Evolutionary conservation across 2,888 invertebrate genomes (phyloP), one percentile per base, ranked within the genome.

Genomic region (Mythimna impura): DNA sequence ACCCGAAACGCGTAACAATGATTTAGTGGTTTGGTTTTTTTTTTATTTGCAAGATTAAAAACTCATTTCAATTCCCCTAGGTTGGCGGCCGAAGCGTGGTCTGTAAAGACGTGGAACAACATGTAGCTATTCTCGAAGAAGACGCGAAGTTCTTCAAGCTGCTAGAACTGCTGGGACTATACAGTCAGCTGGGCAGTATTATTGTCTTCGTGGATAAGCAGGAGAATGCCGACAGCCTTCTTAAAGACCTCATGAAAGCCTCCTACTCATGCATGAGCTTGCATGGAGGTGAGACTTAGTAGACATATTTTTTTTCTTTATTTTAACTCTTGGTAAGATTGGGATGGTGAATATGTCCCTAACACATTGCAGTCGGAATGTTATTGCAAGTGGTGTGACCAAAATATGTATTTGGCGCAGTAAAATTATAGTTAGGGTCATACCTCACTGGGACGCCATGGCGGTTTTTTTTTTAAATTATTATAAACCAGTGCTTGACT

Each of bases 121-220:
- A 99, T 91, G 98, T 99, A 0, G 98, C 99, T 1, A 97, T 99
- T 3, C 92, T 99, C 34, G 99, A 99, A 82, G 99, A 99, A 73
- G 99, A 99, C 66, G 98, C 99, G 57, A 99, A 99, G 92, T 99
- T 99, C 96, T 97, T 99, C 88, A 99, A 99, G 93, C 96, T 99
- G 1, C 95, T 99, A 14, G 99, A 99, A 93, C 96, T 99, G n/a
- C 96, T 99, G n/a, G 99, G 99, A 0, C 96, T 98, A 65, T 99
- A 99, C 94, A 99, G 99, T 52, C 98, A 99, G 90, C 97, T 98
- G 89, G 99, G 99, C 62, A 98, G 98, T 91, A 98, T 98, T 65
- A 98, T 99, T 85, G 98, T 99, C 47, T 99, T 99, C 93, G 99
- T 99, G 14, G 99, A 99, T 91, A 99, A 99, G 90, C 99, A 99